phyloP scores from a whole-genome alignment of 2,113 vertebrate genomes.

The Danio rerio region GRCz12tu NC_133179.1:73154001-73154500 shows the following conservation, averaged over 20 bases:
- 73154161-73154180: slow-evolving; percentile 86
- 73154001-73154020: not conserved
- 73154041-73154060: too few species aligned
- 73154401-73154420: too few species aligned
- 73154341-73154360: too few species aligned
- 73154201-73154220: slow-evolving; percentile 84
- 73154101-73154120: not conserved
- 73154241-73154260: slow-evolving; percentile 40
- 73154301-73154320: too few species aligned
- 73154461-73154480: too few species aligned
- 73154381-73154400: too few species aligned
- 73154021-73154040: not conserved
- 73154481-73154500: too few species aligned
- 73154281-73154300: not conserved
- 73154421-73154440: too few species aligned
- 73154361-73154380: too few species aligned
- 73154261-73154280: slow-evolving; percentile 50
- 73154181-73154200: slow-evolving; percentile 72
- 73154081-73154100: not conserved
- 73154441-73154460: too few species aligned
- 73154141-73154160: slow-evolving; percentile 81
- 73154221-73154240: slow-evolving; percentile 62
- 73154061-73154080: not conserved
- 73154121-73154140: slow-evolving; percentile 15
- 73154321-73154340: too few species aligned